A percentile compares a stretch with the other conserved stretches of the same genome.
phyloP scores from a whole-genome alignment of 2,888 invertebrate species.

The Apeira syringaria region DNA sequence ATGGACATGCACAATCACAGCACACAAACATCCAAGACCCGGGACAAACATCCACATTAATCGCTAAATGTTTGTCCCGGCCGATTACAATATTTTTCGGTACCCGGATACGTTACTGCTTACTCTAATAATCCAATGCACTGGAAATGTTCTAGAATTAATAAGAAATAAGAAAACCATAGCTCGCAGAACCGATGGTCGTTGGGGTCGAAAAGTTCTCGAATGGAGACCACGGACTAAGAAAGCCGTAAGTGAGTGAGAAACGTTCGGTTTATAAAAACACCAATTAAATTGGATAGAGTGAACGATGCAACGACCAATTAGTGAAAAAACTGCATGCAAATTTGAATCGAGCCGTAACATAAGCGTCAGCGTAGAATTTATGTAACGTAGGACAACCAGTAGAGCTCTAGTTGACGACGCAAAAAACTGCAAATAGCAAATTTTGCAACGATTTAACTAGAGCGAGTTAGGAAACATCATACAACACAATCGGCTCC shows the following conservation, averaged over 20 bases:
- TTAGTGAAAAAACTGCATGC: constrained; percentile 13
- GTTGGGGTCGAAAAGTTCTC: too few relatives aligned
- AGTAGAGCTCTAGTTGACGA: constrained; percentile 8
- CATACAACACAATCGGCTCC: constrained; percentile 35
- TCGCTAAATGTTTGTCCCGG: too few relatives aligned
- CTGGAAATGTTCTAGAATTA: constrained; percentile 6
- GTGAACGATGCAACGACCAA: constrained; percentile 5
- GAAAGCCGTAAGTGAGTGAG: too few relatives aligned
- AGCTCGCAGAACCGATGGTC: too few relatives aligned
- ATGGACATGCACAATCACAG: too few relatives aligned
- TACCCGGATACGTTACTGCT: constrained; percentile 12
- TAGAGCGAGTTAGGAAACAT: constrained; percentile 41
- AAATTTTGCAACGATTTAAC: constrained; percentile 36
- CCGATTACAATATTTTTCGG: constrained; percentile 19
- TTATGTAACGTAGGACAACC: constrained; percentile 15
- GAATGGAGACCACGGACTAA: too few relatives aligned
- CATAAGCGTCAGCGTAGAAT: constrained; percentile 7
- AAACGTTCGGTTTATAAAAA: too few relatives aligned
- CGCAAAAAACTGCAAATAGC: constrained; percentile 28
- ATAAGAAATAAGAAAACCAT: background rate
- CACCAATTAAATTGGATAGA: background rate
- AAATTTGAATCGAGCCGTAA: constrained; percentile 6
- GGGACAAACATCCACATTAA: too few relatives aligned
- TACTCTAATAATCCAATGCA: constrained; percentile 2
- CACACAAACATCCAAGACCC: too few relatives aligned